Evolutionary conservation across 2,888 invertebrate species (phyloP), one percentile per base, ranked within the genome.

Genomic region (Netelia melanura): DNA sequence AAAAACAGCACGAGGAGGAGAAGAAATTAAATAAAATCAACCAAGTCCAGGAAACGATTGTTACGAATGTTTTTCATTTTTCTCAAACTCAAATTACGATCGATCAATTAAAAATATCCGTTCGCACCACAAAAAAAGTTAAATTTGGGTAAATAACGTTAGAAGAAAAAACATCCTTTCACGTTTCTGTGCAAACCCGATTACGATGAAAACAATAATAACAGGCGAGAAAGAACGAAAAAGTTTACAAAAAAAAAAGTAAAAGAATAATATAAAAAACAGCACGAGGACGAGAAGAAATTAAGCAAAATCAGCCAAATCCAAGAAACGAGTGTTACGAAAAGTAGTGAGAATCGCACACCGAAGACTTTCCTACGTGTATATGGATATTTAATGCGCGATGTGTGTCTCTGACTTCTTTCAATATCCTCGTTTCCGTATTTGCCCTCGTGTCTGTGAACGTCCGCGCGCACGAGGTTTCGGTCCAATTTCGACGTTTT

Each of bases 401-500:
- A 70, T 78, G 64, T 79, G 64, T 79, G 71, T 76, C 72, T 75
- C 64, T 61, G 25, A 62, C n/a, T 58, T 81, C 65, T 74, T 81
- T 78, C 52, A 81, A 77, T 65, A 30, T 30, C 30, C 76, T 81
- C 82, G 77, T 87, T 83, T 87, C 80, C 84, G 81, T 86, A 80
- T 81, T 79, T 81, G 81, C 82, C 78, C 75, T 85, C 74, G 83
- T 80, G 82, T 82, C 71, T 77, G 71, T 56, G 56, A 43, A 72
- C 11, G 71, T n/a, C 17, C 52, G 71, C 78, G 67, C 67, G 72
- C 78, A 61, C 67, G 72, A 82, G 67, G 65, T 81, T 87, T 88
- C 85, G 83, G 83, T 84, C 83, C 80, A 87, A 90, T 87, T 84
- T 85, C 83, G 81, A 88, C 75, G 87, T 88, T 89, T 88, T 86